phyloP scores from a whole-genome alignment of 2,797 vertebrate species.

The Orestias chungarensis region DNA sequence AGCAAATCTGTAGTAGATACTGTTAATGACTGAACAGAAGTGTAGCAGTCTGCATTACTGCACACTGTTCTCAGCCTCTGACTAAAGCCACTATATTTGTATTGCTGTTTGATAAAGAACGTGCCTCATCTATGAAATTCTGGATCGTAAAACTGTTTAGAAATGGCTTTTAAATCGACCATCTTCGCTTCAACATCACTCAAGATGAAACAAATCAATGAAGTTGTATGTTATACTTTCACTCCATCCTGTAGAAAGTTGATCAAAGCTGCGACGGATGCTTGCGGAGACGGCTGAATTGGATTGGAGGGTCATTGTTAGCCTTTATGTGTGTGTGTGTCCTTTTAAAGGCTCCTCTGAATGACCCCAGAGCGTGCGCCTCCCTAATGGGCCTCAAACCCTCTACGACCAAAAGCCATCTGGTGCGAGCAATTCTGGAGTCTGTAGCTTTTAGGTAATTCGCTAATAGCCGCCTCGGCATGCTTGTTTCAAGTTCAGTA shows the following conservation, averaged over 20 bases:
- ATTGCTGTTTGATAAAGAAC: not conserved
- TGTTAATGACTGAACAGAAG: too few species aligned
- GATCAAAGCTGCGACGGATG: not conserved
- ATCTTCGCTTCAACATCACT: too few species aligned
- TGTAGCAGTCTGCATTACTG: too few species aligned
- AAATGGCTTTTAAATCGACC: not conserved
- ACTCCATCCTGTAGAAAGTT: not conserved
- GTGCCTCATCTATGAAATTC: too few species aligned
- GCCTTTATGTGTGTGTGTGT: not conserved
- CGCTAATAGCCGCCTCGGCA: not conserved
- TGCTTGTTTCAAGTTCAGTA: not conserved
- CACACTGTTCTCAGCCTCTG: too few species aligned
- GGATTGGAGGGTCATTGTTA: not conserved
- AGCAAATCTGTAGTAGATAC: too few species aligned
- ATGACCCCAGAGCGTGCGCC: conserved; percentile 90
- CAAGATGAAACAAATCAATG: not conserved
- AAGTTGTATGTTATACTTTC: not conserved
- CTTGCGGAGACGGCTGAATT: not conserved
- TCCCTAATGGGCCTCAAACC: conserved; percentile 94
- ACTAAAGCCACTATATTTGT: too few species aligned
- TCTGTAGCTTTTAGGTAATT: conserved; percentile 91
- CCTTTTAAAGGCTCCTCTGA: conserved; percentile 84
- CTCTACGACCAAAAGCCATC: conserved; percentile 88
- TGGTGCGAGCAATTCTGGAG: conserved; percentile 94
- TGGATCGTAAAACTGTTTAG: not conserved